A percentile compares a stretch with the other conserved stretches of the same genome.
These are phyloP conservation scores for Cyclophora albipunctata DNA, from an alignment of 2,888 invertebrate genomes.

Conservation along the genomic window DNA sequence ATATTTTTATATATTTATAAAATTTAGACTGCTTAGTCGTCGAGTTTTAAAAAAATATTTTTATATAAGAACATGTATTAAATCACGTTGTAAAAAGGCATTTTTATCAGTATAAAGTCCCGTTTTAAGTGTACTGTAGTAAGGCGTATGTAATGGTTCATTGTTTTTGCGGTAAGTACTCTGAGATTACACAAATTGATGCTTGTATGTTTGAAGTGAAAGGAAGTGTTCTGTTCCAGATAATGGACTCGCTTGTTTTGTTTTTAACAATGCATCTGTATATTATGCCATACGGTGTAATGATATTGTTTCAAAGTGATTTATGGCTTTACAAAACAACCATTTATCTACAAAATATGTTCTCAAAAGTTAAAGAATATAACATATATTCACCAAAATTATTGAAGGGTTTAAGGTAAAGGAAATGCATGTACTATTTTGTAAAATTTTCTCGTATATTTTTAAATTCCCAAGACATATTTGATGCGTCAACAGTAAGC, in stretches of 20 bases:
- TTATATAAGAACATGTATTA: too few species aligned
- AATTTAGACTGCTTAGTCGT: too few species aligned
- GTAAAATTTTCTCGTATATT: too few species aligned
- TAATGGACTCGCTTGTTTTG: conserved; percentile 44
- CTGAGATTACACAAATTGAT: conserved; percentile 56
- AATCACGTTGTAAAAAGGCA: too few species aligned
- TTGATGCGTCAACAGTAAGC: conserved; percentile 15
- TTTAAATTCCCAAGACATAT: too few species aligned
- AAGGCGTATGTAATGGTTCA: conserved; percentile 51
- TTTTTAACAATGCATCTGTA: conserved; percentile 40
- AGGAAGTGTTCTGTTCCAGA: conserved; percentile 49
- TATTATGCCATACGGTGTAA: conserved; percentile 15
- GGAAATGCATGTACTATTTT: too few species aligned
- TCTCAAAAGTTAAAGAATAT: too few species aligned
- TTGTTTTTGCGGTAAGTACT: conserved; percentile 58
- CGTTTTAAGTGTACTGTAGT: conserved; percentile 13
- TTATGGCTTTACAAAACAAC: not conserved
- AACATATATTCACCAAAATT: too few species aligned
- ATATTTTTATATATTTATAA: too few species aligned
- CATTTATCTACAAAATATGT: too few species aligned
- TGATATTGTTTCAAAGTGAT: not conserved
- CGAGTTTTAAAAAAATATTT: too few species aligned
- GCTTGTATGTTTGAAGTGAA: conserved; percentile 54
- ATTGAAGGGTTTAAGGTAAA: too few species aligned
- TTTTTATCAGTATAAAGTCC: conserved; percentile 1